Base-by-base conservation (phyloP, 2,797 vertebrate genomes). In the Gymnothorax javanicus region DNA sequence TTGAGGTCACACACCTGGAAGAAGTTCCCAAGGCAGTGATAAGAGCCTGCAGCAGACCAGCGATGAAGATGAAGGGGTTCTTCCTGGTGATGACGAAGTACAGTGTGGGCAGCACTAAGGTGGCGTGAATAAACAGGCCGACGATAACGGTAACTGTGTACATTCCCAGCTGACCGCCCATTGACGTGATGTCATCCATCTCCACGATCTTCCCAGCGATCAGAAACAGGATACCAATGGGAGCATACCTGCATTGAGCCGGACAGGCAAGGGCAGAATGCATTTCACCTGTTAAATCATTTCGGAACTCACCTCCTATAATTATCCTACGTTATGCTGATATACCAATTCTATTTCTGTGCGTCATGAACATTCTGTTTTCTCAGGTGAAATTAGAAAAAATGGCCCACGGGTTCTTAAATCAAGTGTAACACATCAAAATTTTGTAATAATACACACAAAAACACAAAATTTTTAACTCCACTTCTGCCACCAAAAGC, bases 191-290 rank as follows among this genome's bases (percentile, higher is more conserved):
- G 88, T 99, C 97, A 88, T 99, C 98, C 98, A 99, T 99, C 94
- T 99, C 98, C 86, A 99, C 97, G 33, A 99, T 99, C 93, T 99
- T 99, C 59, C 98, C 98, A 84, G 98, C 98, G 85, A 99, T 99
- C 87, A 99, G 91, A 94, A 99, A 99, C 84, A 99, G 96, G 92
- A 99, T 99, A 23, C 98, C 98, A 84, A 99, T 89, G 0, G 98
- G 98, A 69, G 97, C 97, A 20, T 99, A 99, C 98, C 98, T 99
- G 89, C 4, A 88, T 59, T 13, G 79, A 79, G 43, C 62, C 20
- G 27, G 12, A 82, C 6, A 9, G 50, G 20, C n/a, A 9, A 79
- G 75, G 43, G 77, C 52, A 58, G 33, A 50, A 54, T 79, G 33
- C 33, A 15, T 77, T 69, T 25, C 25, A 69, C 8, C 67, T 43